A percentile compares a stretch with the other conserved stretches of the same genome.
Evolutionary conservation across 2,113 vertebrate genomes (phyloP).

Genomic region (Misgurnus anguillicaudatus): DNA sequence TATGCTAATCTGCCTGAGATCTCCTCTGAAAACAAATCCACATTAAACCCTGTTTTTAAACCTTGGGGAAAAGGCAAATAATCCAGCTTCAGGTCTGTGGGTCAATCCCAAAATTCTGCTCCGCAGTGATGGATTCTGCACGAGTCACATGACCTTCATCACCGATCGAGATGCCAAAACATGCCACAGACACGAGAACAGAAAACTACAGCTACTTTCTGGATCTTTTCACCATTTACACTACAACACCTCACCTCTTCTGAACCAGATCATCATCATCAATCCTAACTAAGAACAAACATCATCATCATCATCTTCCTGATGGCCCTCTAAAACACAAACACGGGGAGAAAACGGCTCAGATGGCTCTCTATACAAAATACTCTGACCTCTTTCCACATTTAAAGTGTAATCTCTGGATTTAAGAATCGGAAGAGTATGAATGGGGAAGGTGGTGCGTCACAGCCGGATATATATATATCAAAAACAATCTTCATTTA

Average conservation of each 20-base stretch:
- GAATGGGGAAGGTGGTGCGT: neutral
- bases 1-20: constrained; percentile 50
- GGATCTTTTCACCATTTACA: constrained; percentile 38
- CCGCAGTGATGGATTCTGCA: constrained; percentile 39
- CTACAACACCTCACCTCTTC: constrained; percentile 3
- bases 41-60: constrained; percentile 77
- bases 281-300: constrained; percentile 11
- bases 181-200: neutral
- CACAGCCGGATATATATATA: too few species aligned
- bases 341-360: neutral
- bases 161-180: constrained; percentile 5
- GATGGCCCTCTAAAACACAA: neutral
- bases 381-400: neutral
- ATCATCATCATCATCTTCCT: neutral
- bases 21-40: constrained; percentile 55
- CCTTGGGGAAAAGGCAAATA: constrained; percentile 62
- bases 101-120: neutral
- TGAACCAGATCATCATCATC: neutral
- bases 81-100: constrained; percentile 22
- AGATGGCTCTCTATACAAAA: constrained; percentile 36
- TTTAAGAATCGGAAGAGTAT: neutral
- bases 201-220: constrained; percentile 22
- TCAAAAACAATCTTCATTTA: neutral
- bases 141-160: constrained; percentile 21
- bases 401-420: neutral